Evolutionary conservation across 2,888 invertebrate genomes (phyloP).

Genomic region (Epistrophe eligans): DNA sequence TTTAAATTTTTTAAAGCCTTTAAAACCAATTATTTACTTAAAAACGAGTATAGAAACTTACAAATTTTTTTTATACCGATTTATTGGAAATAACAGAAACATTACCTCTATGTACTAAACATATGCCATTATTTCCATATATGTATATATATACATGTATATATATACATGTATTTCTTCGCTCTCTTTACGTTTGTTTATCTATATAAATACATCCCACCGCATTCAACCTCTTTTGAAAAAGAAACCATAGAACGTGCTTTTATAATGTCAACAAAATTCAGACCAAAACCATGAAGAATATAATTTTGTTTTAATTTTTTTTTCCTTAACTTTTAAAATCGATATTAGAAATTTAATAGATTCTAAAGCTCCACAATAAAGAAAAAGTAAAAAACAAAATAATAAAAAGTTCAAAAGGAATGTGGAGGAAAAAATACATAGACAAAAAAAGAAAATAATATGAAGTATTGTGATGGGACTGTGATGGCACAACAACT

Average conservation of each 20-base stretch:
- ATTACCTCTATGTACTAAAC: not conserved
- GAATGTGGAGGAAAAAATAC: conserved; percentile 18
- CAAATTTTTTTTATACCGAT: not conserved
- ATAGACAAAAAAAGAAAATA: conserved; percentile 30
- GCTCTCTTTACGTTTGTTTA: conserved; percentile 35
- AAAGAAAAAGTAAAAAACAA: not conserved
- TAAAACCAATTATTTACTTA: conserved; percentile 3
- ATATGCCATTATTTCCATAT: not conserved
- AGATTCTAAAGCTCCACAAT: conserved; percentile 44
- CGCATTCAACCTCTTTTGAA: conserved; percentile 55
- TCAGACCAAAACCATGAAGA: conserved; percentile 58
- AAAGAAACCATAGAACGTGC: conserved; percentile 67
- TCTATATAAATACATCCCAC: conserved; percentile 13
- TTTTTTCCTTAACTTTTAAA: conserved; percentile 40
- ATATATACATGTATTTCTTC: not conserved
- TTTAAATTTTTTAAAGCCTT: conserved; percentile 6
- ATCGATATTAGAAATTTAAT: conserved; percentile 71
- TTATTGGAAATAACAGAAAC: conserved; percentile 13
- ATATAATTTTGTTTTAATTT: conserved; percentile 40
- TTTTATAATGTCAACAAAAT: conserved; percentile 67
- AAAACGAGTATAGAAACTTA: not conserved
- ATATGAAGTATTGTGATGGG: conserved; percentile 34
- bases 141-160: too few species aligned
- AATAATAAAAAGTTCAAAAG: conserved; percentile 2
- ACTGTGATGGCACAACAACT: not conserved